Conservation (phyloP, 2,113 vertebrate genomes). For the Dicrurus megarhynchus region DNA sequence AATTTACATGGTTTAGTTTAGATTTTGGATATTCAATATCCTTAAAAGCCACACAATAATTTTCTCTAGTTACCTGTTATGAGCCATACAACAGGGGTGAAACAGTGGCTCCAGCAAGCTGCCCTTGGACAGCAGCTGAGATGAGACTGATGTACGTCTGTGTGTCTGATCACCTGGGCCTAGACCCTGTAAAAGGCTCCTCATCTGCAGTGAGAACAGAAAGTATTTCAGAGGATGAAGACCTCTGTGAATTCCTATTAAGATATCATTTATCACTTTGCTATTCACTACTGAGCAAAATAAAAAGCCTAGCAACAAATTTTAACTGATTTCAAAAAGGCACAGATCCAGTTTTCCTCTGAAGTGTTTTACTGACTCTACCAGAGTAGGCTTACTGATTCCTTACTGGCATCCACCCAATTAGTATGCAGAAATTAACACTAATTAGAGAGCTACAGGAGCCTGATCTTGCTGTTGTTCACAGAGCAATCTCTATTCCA, state of each 20-base stretch:
- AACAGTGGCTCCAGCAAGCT: not conserved
- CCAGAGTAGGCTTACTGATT: not conserved
- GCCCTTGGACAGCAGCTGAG: not conserved
- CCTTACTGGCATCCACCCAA: not conserved
- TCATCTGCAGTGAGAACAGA: not conserved
- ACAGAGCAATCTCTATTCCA: not conserved
- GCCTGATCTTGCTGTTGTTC: not conserved
- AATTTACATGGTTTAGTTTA: not conserved
- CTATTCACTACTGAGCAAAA: not conserved
- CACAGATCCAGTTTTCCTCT: not conserved
- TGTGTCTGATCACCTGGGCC: not conserved
- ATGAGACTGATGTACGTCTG: rapidly evolving
- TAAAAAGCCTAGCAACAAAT: not conserved
- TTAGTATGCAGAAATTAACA: not conserved
- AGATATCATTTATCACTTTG: not conserved
- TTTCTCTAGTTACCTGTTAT: not conserved
- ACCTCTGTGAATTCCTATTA: not conserved
- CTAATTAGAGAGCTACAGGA: not conserved
- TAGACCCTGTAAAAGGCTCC: not conserved
- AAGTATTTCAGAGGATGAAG: not conserved
- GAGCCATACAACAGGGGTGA: rapidly evolving
- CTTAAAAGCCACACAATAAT: not conserved
- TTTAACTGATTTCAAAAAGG: not conserved
- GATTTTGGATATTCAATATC: not conserved
- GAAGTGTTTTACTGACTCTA: not conserved